Evolutionary conservation across 2,797 vertebrate species (phyloP).

Genomic region (Gymnodraco acuticeps): DNA sequence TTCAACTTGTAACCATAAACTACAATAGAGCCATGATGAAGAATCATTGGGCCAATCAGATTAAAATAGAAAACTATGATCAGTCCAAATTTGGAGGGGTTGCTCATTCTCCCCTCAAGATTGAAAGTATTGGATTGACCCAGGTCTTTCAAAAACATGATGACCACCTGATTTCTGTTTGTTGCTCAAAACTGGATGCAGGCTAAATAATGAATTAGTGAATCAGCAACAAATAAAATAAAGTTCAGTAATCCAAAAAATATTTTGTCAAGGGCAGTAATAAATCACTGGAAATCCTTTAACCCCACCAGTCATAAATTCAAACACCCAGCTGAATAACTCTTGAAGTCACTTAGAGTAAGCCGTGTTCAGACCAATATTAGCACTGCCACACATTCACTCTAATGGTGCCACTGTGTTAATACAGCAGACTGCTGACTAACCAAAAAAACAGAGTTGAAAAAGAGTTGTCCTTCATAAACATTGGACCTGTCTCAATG

Average conservation of each 20-base stretch:
- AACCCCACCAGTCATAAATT: background rate
- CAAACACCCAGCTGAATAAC: conserved; percentile 1
- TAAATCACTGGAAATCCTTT: background rate
- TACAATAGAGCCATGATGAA: no score
- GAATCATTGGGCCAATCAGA: no score
- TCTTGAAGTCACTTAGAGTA: background rate
- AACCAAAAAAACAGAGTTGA: background rate
- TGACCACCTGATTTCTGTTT: no score
- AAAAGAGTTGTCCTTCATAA: background rate
- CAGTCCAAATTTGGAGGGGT: no score
- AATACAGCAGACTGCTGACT: background rate
- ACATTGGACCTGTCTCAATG: background rate
- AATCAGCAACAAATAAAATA: background rate
- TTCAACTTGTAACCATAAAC: no score
- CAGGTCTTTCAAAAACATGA: no score
- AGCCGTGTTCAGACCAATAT: background rate
- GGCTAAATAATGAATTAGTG: background rate
- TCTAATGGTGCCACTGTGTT: conserved; percentile 10
- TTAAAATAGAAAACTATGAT: no score
- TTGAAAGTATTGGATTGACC: no score
- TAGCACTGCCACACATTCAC: background rate
- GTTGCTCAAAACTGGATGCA: no score
- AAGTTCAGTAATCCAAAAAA: background rate
- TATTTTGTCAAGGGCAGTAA: background rate
- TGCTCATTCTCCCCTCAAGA: no score